A percentile compares a stretch with the other conserved stretches of the same genome.
Evolutionary conservation across 2,888 invertebrate species (phyloP).

Genomic region (Macrosiphum euphorbiae): DNA sequence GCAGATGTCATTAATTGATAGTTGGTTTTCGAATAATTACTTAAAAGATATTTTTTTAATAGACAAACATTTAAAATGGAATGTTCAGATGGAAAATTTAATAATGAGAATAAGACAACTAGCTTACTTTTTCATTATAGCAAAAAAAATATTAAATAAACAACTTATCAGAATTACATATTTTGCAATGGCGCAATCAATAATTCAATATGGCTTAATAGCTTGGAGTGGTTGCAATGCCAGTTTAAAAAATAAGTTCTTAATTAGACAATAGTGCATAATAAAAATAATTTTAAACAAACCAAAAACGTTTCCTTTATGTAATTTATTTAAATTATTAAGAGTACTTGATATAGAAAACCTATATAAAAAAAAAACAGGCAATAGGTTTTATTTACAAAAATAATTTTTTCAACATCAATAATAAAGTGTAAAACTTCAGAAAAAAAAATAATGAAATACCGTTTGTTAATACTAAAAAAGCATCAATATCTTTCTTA

Average conservation of each 20-base stretch:
- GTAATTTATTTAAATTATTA: not conserved
- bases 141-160: slow-evolving; percentile 37
- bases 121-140: slow-evolving; percentile 20
- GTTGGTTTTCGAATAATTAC: too few species aligned
- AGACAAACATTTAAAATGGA: slow-evolving; percentile 28
- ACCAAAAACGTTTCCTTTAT: slow-evolving; percentile 1
- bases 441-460: not conserved
- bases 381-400: not conserved
- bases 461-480: too few species aligned
- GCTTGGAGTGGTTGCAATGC: too few species aligned
- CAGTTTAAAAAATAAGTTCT: not conserved
- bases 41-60: not conserved
- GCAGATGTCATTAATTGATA: too few species aligned
- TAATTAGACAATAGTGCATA: not conserved
- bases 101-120: slow-evolving; percentile 4
- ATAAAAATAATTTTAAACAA: not conserved
- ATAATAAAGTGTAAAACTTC: not conserved
- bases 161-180: not conserved
- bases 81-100: not conserved
- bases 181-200: too few species aligned
- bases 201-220: too few species aligned
- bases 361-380: not conserved
- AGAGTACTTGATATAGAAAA: not conserved
- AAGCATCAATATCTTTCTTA: too few species aligned
- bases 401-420: not conserved